Evolutionary conservation across 2,113 vertebrate species (phyloP), one percentile per base, ranked within the genome.

Genomic region (Leiothrix lutea): DNA sequence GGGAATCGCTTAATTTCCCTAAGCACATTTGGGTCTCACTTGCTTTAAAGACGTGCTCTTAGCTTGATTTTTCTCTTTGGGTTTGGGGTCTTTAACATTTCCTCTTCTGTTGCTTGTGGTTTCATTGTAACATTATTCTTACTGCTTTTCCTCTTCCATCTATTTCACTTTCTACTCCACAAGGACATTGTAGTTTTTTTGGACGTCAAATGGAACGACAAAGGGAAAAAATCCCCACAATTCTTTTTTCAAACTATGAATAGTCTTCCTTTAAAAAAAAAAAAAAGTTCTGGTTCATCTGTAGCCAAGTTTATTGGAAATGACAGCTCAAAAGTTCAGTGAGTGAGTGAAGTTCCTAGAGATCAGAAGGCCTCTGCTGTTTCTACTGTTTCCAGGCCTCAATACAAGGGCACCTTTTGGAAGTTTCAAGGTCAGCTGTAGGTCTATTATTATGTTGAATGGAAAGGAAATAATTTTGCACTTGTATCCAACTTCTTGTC

Each of bases 371-470:
- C 93, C 96, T 97, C 97, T 96, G 96, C 96, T 97, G 97, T 96
- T 97, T 95, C 95, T 95, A 79, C 95, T 96, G 92, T 97, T 95
- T 97, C 97, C 97, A 97, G 95, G 90, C 94, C 97, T 97, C 96
- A 96, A 97, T 96, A 93, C 88, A 97, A 94, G 94, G 97, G 96
- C 95, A 97, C 93, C 95, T 97, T 97, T 97, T 97, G 95, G 95
- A 97, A 97, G 94, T 97, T 96, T 97, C 90, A 97, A 97, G 97
- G 96, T 96, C 95, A 97, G 97, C 94, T 95, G 90, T 97, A 94
- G 93, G 95, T 97, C 95, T 97, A 97, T 97, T 97, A 96, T 97
- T 97, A 97, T 96, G 83, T 91, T 96, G 96, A 97, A 97, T 95
- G 95, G 95, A 96, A 96, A 97, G 90, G 94, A 95, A 97, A 97